Evolutionary conservation across 2,113 vertebrate genomes (phyloP).

Genomic region (Zapornia atra): DNA sequence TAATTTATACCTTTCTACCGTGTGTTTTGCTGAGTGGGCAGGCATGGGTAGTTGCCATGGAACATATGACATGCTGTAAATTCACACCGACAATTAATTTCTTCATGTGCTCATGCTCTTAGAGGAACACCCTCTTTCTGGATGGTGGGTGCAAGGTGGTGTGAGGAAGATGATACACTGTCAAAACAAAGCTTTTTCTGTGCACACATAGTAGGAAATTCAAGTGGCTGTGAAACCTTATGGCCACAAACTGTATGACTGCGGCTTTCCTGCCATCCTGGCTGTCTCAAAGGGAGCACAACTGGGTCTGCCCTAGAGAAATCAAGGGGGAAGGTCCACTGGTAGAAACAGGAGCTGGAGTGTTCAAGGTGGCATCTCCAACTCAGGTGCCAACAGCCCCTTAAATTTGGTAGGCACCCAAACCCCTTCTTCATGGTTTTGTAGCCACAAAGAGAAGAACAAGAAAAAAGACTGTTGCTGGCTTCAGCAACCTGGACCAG

Average conservation of each 20-base stretch:
- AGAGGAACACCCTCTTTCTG: constrained; percentile 29
- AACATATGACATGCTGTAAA: constrained; percentile 15
- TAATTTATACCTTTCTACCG: constrained; percentile 1
- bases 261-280: accelerated
- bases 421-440: background rate
- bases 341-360: background rate
- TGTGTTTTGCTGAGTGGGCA: background rate
- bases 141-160: background rate
- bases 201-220: background rate
- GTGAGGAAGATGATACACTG: background rate
- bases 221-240: background rate
- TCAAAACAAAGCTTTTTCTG: constrained; percentile 43
- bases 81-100: background rate
- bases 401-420: background rate
- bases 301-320: background rate
- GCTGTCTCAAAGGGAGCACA: background rate
- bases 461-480: background rate
- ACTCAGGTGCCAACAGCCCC: background rate
- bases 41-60: background rate
- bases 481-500: background rate
- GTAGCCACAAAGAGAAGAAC: background rate
- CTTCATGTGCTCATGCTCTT: background rate
- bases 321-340: background rate
- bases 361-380: background rate
- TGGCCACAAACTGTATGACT: accelerated